Base-by-base conservation (phyloP, 2,113 vertebrate genomes). In the Pteropus alecto region DNA sequence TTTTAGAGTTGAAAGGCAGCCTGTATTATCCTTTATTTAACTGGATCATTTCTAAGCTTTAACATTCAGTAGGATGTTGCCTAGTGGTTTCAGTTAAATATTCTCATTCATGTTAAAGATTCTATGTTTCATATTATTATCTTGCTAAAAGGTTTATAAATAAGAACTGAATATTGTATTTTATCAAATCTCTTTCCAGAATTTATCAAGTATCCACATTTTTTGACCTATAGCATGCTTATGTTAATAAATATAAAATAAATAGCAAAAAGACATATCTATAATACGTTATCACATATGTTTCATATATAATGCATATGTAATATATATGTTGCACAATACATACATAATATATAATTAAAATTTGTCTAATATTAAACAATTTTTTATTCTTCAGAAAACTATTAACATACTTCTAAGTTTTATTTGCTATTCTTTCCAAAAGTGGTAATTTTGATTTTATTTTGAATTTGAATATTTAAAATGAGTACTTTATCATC, bases 351-450 rank as follows among this genome's bases (percentile, higher is more conserved):
- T 60, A 13, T 56, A 38, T 81, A 68, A 7, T 93, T 70, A 24
- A 54, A 81, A 70, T 28, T 54, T 92, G 11, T 46, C 18, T 28
- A 33, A 6, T n/a, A 63, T 51, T 70, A 63, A 82, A 63, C 4
- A 67, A 12, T 35, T 63, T 61, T 74, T 16, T 43, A 33, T 81
- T 60, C 41, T 19, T 81, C 28, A 56, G 82, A 67, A 82, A 48
- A 48, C 13, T 90, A 68, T 74, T 90, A 67, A 38, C 13, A 68
- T 56, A 43, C 35, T 90, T 96, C 54, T 33, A 95, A 56, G 43
- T 65, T 87, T 60, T 84, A 68, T 65, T 92, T 96, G 35, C 63
- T 85, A 13, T 76, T 85, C 56, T 79, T 95, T 54, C 38, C 63
- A 35, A 78, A 86, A 82, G 2, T 81, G 51, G 33, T 54, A 2